Conservation (phyloP, 2,888 invertebrate species). For the Eudasyphora cyanicolor region DNA sequence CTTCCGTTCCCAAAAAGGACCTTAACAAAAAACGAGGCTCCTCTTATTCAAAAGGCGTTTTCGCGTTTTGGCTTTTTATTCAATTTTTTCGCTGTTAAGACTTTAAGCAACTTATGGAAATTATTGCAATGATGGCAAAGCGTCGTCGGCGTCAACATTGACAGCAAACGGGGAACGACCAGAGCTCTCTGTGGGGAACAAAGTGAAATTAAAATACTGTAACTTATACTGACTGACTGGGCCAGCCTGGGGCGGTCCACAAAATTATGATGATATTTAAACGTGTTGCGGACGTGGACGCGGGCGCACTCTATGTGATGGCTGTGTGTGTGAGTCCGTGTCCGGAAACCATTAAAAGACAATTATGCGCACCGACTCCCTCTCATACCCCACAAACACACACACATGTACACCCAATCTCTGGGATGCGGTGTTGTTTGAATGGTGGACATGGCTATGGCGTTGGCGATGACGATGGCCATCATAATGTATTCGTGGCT, state of each 20-base stretch:
- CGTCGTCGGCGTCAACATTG: neutral
- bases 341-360: conserved; percentile 20
- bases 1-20: neutral
- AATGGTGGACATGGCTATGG: neutral
- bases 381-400: neutral
- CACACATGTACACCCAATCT: neutral
- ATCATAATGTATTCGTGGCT: neutral
- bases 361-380: neutral
- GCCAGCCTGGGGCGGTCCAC: neutral
- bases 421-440: no score
- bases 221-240: neutral
- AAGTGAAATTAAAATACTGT: no score
- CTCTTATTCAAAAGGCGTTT: neutral
- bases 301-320: no score
- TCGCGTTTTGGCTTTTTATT: neutral
- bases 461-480: neutral
- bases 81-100: neutral
- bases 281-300: neutral
- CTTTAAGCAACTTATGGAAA: conserved; percentile 11
- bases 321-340: neutral
- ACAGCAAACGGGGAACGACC: neutral
- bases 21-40: neutral
- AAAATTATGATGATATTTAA: conserved; percentile 3
- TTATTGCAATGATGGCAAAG: neutral
- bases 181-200: neutral